Percentiles rank a stretch among this genome's conserved stretches.
phyloP scores from a whole-genome alignment of 2,888 invertebrate species.

The Cosmia pyralina region DNA sequence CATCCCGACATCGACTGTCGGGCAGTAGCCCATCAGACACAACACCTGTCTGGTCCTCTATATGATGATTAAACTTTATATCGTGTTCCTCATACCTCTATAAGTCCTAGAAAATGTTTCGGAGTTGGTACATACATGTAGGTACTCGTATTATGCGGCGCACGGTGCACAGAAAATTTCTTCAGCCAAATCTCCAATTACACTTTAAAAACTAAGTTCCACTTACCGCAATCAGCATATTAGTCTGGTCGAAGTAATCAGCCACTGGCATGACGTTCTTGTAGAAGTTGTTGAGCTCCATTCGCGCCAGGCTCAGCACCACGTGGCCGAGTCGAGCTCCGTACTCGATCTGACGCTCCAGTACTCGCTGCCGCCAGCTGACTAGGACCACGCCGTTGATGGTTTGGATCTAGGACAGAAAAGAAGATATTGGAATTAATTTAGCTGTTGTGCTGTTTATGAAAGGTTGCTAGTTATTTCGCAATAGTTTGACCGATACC shows the following conservation, averaged over 20 bases:
- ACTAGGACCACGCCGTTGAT: slow-evolving; percentile 96
- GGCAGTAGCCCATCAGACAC: too few relatives aligned
- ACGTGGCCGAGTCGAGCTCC: slow-evolving; percentile 97
- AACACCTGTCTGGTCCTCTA: too few relatives aligned
- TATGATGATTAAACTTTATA: too few relatives aligned
- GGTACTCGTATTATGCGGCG: background rate
- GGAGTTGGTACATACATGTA: background rate
- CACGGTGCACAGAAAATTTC: background rate
- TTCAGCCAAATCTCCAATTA: background rate
- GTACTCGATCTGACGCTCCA: slow-evolving; percentile 97
- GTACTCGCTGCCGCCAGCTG: slow-evolving; percentile 95
- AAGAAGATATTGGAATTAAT: background rate
- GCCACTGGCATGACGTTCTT: slow-evolving; percentile 96
- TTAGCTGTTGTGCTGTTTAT: background rate
- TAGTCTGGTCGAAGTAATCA: slow-evolving; percentile 97
- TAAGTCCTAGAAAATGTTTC: background rate
- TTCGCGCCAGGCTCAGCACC: slow-evolving; percentile 94
- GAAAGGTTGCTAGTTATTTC: too few relatives aligned
- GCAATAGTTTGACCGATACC: too few relatives aligned
- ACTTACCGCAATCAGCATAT: slow-evolving; percentile 91
- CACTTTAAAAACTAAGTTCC: background rate
- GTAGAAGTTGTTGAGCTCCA: slow-evolving; percentile 97
- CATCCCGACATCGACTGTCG: too few relatives aligned
- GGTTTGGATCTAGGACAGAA: slow-evolving; percentile 93
- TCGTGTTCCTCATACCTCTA: too few relatives aligned